A percentile compares a stretch with the other conserved stretches of the same genome.
Conservation (phyloP, 2,113 vertebrate species). For the Sclerurus mexicanus region DNA sequence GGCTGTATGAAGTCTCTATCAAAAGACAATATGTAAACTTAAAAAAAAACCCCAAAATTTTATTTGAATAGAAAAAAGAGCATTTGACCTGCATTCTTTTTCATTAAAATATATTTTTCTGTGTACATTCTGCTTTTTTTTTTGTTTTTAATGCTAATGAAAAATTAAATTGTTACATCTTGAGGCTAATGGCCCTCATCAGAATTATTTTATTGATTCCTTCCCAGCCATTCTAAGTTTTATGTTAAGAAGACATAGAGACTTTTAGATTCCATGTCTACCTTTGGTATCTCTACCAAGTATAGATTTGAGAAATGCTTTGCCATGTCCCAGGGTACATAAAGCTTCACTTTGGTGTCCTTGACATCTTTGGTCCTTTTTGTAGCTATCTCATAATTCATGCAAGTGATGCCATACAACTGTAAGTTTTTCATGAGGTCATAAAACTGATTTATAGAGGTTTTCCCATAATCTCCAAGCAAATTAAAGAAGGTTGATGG, state of each 20-base stretch:
- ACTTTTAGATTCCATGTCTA: background rate
- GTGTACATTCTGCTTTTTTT: background rate
- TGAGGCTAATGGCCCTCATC: background rate
- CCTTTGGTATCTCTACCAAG: background rate
- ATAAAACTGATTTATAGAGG: conserved; percentile 66
- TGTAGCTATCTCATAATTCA: conserved; percentile 61
- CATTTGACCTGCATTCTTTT: background rate
- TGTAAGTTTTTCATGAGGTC: conserved; percentile 61
- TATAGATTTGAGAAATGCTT: conserved; percentile 9
- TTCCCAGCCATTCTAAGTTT: background rate
- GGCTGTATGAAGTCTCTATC: background rate
- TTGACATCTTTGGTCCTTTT: conserved; percentile 61
- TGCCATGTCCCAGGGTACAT: background rate
- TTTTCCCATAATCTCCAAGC: conserved; percentile 65
- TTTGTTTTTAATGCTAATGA: background rate
- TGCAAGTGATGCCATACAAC: conserved; percentile 57
- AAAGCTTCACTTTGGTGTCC: conserved; percentile 42
- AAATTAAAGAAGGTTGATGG: conserved; percentile 67
- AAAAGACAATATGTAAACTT: background rate
- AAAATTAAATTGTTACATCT: conserved; percentile 10
- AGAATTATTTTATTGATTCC: background rate
- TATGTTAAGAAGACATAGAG: background rate
- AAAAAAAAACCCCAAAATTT: no score
- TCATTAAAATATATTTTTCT: background rate
- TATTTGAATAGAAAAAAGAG: background rate